A percentile compares a stretch with the other conserved stretches of the same genome.
These are phyloP conservation scores for Rhamphomyia laevipes DNA, from an alignment of 2,888 invertebrate species.

Conservation along the genomic window DNA sequence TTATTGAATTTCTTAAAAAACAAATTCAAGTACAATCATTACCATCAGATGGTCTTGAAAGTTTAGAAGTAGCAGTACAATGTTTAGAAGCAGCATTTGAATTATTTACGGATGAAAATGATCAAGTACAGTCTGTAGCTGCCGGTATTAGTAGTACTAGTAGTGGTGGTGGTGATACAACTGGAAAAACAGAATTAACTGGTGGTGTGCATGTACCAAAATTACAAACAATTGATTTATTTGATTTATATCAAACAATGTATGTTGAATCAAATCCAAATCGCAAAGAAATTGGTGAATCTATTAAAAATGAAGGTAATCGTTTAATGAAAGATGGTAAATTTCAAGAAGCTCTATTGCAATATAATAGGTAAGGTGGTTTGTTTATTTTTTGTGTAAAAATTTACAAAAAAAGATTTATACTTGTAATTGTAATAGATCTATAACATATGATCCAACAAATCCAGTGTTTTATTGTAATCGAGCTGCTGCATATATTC, in stretches of 20 bases:
- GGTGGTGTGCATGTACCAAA: constrained; percentile 11
- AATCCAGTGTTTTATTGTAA: constrained; percentile 97
- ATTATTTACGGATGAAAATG: constrained; percentile 37
- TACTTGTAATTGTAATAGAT: constrained; percentile 52
- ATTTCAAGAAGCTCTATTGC: constrained; percentile 66
- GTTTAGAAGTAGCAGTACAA: constrained; percentile 83
- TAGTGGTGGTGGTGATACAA: no score
- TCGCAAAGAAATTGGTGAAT: constrained; percentile 61
- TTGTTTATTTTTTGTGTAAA: no score
- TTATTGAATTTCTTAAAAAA: constrained; percentile 31
- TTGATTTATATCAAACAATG: constrained; percentile 38
- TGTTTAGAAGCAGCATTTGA: constrained; percentile 87
- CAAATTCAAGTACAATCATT: constrained; percentile 27
- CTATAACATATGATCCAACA: constrained; percentile 72
- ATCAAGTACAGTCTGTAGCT: constrained; percentile 10
- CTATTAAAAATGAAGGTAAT: constrained; percentile 78
- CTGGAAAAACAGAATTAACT: no score
- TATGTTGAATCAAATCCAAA: constrained; percentile 39
- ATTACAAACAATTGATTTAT: constrained; percentile 35
- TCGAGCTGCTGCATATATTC: constrained; percentile 90
- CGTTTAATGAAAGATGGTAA: constrained; percentile 76
- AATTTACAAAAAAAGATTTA: no score
- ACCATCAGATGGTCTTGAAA: constrained; percentile 32
- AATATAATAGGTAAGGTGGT: constrained; percentile 56
- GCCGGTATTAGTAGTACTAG: not conserved